phyloP scores from a whole-genome alignment of 35 echinoderm and acorn worm genomes.

The Apostichopus californicus region DNA sequence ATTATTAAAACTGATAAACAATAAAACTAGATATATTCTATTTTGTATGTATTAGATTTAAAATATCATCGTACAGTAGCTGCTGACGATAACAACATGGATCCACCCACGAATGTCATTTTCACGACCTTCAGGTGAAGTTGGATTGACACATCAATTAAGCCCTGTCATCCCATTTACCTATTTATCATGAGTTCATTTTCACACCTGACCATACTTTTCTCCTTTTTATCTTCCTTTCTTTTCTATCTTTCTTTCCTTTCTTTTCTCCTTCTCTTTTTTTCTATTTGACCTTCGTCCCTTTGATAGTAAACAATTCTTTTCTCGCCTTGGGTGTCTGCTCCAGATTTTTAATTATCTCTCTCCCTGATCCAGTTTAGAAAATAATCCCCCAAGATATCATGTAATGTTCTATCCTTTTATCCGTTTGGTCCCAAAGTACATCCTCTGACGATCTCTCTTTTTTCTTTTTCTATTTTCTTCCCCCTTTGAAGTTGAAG shows the following conservation, averaged over 20 bases:
- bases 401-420: conserved; percentile 59
- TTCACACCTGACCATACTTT: conserved; percentile 42
- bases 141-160: not conserved
- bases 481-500: not conserved
- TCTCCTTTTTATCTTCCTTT: not conserved
- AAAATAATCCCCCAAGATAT: conserved; percentile 52
- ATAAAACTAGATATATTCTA: no score
- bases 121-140: not conserved
- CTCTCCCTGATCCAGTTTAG: conserved; percentile 48
- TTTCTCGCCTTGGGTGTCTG: conserved; percentile 56
- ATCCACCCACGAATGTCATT: not conserved
- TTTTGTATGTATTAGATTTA: no score
- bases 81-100: no score
- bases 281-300: conserved; percentile 17
- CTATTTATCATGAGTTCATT: conserved; percentile 15
- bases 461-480: not conserved
- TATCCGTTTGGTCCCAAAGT: conserved; percentile 55
- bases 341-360: conserved; percentile 60
- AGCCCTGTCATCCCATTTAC: not conserved
- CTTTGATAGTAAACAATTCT: conserved; percentile 11
- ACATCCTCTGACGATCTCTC: conserved; percentile 18
- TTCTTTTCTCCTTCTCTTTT: not conserved
- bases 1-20: no score
- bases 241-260: not conserved
- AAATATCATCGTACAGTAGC: no score